Conservation (phyloP, 2,113 vertebrate genomes). For the Semnornis frantzii region DNA sequence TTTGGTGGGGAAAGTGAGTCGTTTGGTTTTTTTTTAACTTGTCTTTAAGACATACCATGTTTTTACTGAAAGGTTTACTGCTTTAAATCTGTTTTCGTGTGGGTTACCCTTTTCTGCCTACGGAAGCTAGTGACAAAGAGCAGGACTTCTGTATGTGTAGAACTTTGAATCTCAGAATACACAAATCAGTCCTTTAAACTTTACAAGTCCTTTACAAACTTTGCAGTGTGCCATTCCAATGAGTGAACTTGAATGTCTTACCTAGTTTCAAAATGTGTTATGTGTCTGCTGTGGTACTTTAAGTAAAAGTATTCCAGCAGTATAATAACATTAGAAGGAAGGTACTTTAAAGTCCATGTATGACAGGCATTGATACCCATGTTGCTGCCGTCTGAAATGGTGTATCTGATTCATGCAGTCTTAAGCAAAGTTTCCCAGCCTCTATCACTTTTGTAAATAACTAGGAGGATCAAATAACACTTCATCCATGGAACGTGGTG, state of each 20-base stretch:
- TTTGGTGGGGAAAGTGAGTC: constrained; percentile 99
- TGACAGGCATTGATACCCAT: neutral
- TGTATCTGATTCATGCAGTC: neutral
- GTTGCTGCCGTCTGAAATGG: neutral
- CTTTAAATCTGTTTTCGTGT: neutral
- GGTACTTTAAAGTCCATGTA: neutral
- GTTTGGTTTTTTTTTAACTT: neutral
- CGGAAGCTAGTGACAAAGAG: neutral
- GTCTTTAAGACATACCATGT: neutral
- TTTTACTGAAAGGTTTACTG: neutral
- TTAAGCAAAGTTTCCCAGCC: neutral
- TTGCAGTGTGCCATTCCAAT: neutral
- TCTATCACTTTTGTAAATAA: neutral
- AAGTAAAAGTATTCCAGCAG: neutral
- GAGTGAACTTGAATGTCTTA: neutral
- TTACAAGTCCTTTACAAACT: neutral
- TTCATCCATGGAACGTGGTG: neutral
- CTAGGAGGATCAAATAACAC: neutral
- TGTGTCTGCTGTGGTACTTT: neutral
- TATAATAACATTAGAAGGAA: neutral
- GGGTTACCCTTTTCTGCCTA: neutral
- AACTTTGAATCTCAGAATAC: neutral
- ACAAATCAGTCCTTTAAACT: neutral
- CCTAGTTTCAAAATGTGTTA: neutral
- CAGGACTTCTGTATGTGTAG: neutral